phyloP scores from a whole-genome alignment of 2,797 vertebrate species.

The Fringilla coelebs region DNA sequence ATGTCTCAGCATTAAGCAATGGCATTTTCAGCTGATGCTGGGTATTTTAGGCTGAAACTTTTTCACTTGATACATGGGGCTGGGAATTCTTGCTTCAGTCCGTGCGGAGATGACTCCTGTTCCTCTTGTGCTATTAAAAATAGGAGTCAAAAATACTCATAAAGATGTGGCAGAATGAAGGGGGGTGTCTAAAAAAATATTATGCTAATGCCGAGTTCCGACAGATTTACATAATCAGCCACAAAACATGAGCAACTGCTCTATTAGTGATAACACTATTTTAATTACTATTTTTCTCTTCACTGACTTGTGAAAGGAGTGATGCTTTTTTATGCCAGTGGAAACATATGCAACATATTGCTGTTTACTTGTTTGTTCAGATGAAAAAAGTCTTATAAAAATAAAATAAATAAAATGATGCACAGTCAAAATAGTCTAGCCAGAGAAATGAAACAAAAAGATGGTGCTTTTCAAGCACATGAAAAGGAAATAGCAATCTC shows the following conservation, averaged over 20 bases:
- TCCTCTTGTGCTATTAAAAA: background rate
- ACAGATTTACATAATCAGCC: constrained; percentile 13
- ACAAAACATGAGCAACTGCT: background rate
- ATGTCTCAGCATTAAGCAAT: background rate
- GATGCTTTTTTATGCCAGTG: background rate
- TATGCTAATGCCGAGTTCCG: background rate
- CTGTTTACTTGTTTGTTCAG: background rate
- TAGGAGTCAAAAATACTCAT: background rate
- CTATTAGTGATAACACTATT: constrained; percentile 31
- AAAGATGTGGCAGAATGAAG: background rate
- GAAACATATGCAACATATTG: background rate
- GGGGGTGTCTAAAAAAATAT: background rate
- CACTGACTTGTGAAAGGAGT: background rate
- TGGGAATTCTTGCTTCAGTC: background rate
- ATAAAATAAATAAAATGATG: background rate
- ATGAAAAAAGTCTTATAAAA: background rate
- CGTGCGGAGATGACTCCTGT: background rate
- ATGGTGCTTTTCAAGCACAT: background rate
- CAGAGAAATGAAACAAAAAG: background rate
- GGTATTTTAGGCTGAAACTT: background rate
- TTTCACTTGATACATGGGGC: background rate
- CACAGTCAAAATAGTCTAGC: background rate
- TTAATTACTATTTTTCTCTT: constrained; percentile 49
- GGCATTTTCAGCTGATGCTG: background rate
- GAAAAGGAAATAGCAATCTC: background rate